Evolutionary conservation across 1,140 invertebrate species (phyloP), one percentile per base, ranked within the genome.

Genomic region (Drosophila carrolli): DNA sequence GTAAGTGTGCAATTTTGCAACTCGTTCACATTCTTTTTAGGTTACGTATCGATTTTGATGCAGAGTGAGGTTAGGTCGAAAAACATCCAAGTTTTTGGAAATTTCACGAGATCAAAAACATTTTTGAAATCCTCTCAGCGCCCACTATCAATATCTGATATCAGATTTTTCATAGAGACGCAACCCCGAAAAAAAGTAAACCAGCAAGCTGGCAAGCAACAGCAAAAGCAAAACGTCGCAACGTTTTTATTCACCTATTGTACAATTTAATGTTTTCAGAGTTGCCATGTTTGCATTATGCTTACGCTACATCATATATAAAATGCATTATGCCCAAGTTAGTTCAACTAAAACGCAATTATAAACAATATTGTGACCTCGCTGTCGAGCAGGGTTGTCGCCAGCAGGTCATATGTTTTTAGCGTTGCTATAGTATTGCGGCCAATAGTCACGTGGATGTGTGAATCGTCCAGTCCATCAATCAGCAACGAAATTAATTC

Each of bases 41-140:
- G 84, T 89, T 89, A 89, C 84, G 85, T 89, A 89, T 89, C 85
- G 84, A 89, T 89, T 89, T 90, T 88, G 72, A 63, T 89, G 48
- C 44, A 59, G 50, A 80, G 73, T 89, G 61, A 75, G 84, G 84
- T 89, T 89, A 89, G 58, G 61, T 75, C 54, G 74, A 78, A 79
- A 66, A 77, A 77, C 48, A 76, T 79, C 44, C 43, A 37, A 44
- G 47, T 27, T 47, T 55, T 46, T 19, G 27, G 9, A 44, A 57
- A 51, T 57, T 40, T 41, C 43, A 38, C 29, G 23, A 61, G 57
- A 63, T 43, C 44, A 9, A 29, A 23, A 8, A 47, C 11, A 40
- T 37, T 35, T 32, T 46, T 4, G 1, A 32, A 54, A 47, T 29
- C 5, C 7, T 14, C 19, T 8, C 41, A 14, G 19, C 19, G n/a